Evolutionary conservation across 2,888 invertebrate genomes (phyloP).

Genomic region (Eupithecia subfuscata): DNA sequence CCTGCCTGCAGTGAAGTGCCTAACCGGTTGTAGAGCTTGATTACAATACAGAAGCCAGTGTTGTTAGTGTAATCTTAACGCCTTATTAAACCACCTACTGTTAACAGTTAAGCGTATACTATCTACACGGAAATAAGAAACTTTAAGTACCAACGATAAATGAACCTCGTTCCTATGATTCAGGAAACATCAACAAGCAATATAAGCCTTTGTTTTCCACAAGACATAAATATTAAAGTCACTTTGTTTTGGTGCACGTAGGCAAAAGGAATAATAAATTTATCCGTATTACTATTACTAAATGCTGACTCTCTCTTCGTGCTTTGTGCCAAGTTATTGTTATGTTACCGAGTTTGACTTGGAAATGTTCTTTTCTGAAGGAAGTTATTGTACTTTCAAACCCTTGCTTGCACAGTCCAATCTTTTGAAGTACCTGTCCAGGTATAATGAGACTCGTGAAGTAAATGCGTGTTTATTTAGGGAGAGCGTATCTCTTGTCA

Average conservation of each 20-base stretch:
- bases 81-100: background rate
- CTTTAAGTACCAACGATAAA: constrained; percentile 18
- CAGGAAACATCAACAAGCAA: constrained; percentile 26
- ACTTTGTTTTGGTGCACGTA: constrained; percentile 25
- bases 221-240: constrained; percentile 24
- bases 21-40: constrained; percentile 11
- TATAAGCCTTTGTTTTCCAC: constrained; percentile 36
- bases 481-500: constrained; percentile 58
- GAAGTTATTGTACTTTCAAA: background rate
- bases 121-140: constrained; percentile 21
- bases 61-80: background rate
- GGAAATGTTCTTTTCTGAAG: background rate
- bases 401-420: background rate
- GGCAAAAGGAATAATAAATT: constrained; percentile 29
- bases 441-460: background rate
- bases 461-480: constrained; percentile 36
- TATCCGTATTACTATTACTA: constrained; percentile 16
- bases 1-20: background rate
- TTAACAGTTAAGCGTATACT: background rate
- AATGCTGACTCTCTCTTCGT: constrained; percentile 62
- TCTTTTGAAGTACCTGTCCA: background rate
- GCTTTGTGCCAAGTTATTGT: constrained; percentile 62
- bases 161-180: constrained; percentile 19
- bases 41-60: constrained; percentile 1
- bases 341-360: constrained; percentile 44